Percentiles rank a stretch among this genome's conserved stretches.
Evolutionary conservation across 2,888 invertebrate species (phyloP).

Genomic region (Aphodius granarius): DNA sequence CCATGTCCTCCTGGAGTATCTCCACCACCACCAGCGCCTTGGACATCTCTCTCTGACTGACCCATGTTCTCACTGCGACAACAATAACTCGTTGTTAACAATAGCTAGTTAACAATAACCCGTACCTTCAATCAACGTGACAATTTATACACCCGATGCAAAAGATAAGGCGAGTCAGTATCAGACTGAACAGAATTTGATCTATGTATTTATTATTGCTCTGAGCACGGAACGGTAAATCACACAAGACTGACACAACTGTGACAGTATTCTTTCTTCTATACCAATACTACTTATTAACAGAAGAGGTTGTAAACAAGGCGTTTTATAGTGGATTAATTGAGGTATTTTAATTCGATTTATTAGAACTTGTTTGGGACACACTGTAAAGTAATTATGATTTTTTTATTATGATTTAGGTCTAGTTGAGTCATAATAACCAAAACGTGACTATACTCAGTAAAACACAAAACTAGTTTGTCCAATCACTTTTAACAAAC

Average conservation of each 20-base stretch:
- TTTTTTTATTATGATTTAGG: no score
- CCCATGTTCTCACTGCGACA: constrained; percentile 29
- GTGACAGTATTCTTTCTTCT: not conserved
- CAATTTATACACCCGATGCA: not conserved
- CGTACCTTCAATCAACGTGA: not conserved
- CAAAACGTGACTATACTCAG: not conserved
- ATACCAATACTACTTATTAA: not conserved
- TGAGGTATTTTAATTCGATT: not conserved
- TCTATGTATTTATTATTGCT: not conserved
- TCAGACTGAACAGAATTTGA: not conserved
- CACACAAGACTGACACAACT: not conserved
- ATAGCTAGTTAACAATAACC: not conserved
- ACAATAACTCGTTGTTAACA: not conserved
- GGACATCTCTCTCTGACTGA: constrained; percentile 41
- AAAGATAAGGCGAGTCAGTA: not conserved
- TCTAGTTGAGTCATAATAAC: not conserved
- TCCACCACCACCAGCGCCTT: constrained; percentile 44
- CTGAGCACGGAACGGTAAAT: not conserved
- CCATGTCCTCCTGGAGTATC: constrained; percentile 33
- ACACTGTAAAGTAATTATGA: no score
- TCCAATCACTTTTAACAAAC: not conserved
- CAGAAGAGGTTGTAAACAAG: not conserved
- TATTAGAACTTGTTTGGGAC: not conserved
- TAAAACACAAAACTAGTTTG: not conserved
- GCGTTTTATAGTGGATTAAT: not conserved